phyloP scores from a whole-genome alignment of 2,888 invertebrate genomes.

The Watsonalla cultraria region DNA sequence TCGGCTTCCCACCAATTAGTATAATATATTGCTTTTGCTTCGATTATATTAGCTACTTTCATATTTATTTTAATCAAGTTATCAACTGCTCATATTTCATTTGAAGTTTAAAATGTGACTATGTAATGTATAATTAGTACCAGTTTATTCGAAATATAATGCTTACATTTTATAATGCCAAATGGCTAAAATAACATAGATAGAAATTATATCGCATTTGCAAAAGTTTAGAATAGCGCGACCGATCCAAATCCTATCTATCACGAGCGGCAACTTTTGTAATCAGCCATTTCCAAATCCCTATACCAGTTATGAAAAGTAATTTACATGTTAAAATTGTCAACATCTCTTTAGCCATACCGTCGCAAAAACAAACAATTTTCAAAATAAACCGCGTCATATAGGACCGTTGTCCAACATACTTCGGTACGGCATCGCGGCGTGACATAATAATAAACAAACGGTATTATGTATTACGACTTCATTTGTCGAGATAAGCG shows the following conservation, averaged over 20 bases:
- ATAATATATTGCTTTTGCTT: no score
- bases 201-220: no score
- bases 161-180: no score
- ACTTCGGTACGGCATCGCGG: background rate
- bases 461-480: conserved; percentile 36
- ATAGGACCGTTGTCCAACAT: background rate
- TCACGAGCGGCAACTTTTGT: background rate
- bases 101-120: no score
- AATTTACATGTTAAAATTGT: conserved; percentile 9
- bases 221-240: no score
- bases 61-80: no score
- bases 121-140: no score
- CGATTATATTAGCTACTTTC: no score
- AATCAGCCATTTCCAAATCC: background rate
- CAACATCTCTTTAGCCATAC: conserved; percentile 2
- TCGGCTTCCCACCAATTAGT: no score
- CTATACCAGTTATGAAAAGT: background rate
- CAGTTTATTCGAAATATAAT: no score
- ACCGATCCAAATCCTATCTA: background rate
- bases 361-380: background rate
- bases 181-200: no score
- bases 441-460: conserved; percentile 15
- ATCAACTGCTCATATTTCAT: no score
- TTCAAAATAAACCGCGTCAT: background rate
- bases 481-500: conserved; percentile 53